Percentiles rank a stretch among this genome's conserved stretches.
These are phyloP conservation scores for Carettochelys insculpta DNA, from an alignment of 2,113 vertebrate species.

Conservation along the genomic window DNA sequence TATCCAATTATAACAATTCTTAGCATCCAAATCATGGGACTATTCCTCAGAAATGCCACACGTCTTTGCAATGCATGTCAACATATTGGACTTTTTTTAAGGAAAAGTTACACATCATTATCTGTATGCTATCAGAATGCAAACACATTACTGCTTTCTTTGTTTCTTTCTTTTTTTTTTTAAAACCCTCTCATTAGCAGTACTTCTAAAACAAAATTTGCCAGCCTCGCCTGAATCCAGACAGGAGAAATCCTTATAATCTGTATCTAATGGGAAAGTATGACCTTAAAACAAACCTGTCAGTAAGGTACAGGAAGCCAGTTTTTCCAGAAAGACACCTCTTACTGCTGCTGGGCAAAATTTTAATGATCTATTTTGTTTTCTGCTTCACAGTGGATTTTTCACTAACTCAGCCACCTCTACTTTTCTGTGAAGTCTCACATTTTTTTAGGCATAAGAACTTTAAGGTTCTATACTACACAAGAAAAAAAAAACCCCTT, in stretches of 20 bases:
- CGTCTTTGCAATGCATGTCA: slow-evolving; percentile 33
- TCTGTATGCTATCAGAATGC: background rate
- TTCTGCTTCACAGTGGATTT: accelerated
- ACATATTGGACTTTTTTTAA: background rate
- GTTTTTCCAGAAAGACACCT: background rate
- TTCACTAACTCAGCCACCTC: background rate
- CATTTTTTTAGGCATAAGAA: background rate
- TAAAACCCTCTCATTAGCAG: slow-evolving; percentile 40
- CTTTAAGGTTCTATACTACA: accelerated
- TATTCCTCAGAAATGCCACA: slow-evolving; percentile 47
- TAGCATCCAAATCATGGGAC: slow-evolving; percentile 36
- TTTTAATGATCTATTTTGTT: accelerated
- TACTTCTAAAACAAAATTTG: background rate
- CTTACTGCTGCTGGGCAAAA: background rate
- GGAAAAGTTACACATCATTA: slow-evolving; percentile 39
- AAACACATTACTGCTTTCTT: background rate
- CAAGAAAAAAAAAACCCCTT: background rate
- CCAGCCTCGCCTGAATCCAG: background rate
- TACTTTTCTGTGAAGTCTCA: accelerated
- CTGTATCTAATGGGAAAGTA: background rate
- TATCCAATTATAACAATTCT: slow-evolving; percentile 64
- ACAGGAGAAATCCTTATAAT: background rate
- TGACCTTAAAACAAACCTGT: background rate
- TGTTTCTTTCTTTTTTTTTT: no score
- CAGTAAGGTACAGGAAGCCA: accelerated